Percentiles rank a stretch among this genome's conserved stretches.
Conservation (phyloP, 2,888 invertebrate species). For the Dryocosmus kuriphilus region DNA sequence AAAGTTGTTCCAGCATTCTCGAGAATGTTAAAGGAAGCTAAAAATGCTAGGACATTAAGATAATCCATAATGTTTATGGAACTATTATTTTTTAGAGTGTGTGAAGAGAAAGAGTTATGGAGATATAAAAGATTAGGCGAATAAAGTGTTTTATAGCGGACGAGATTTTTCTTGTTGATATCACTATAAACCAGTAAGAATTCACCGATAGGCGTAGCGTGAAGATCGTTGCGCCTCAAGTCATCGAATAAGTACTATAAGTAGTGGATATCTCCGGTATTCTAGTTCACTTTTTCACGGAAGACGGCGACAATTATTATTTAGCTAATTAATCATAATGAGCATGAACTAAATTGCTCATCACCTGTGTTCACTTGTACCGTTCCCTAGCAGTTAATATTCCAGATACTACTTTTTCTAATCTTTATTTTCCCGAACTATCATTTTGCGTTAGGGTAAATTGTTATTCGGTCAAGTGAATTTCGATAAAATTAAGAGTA, state of each 20-base stretch:
- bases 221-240: slow-evolving; percentile 59
- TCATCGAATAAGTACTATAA: slow-evolving; percentile 47
- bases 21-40: too few relatives aligned
- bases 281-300: slow-evolving; percentile 59
- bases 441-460: too few relatives aligned
- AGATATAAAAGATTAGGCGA: not conserved
- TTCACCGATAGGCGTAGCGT: slow-evolving; percentile 45
- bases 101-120: not conserved
- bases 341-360: slow-evolving; percentile 56
- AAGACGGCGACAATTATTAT: slow-evolving; percentile 64
- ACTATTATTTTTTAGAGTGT: slow-evolving; percentile 16
- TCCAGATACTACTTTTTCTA: slow-evolving; percentile 42
- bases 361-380: slow-evolving; percentile 54
- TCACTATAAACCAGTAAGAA: not conserved
- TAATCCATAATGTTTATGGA: not conserved
- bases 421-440: too few relatives aligned
- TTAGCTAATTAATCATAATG: slow-evolving; percentile 70
- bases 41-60: too few relatives aligned
- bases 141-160: not conserved
- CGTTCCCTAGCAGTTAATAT: slow-evolving; percentile 57
- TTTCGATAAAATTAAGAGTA: too few relatives aligned
- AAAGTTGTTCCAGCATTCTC: too few relatives aligned
- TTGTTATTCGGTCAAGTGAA: too few relatives aligned
- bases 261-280: slow-evolving; percentile 49
- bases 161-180: not conserved